Base-by-base conservation (phyloP, 2,113 vertebrate species). In the Colinus virginianus region DNA sequence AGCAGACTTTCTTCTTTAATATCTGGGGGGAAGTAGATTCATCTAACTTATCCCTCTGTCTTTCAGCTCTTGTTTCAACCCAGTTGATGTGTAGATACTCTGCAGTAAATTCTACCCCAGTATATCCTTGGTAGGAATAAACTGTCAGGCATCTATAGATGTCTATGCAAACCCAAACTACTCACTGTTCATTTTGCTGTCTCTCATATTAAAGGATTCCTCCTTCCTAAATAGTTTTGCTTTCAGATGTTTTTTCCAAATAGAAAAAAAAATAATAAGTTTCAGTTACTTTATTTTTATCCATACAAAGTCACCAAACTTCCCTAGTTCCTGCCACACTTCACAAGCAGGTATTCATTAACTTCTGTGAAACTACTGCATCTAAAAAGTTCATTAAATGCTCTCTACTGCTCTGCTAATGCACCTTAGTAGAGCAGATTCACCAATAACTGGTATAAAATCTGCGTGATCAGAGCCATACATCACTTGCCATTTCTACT, bases 401-500 rank as follows among this genome's bases (percentile, higher is more conserved):
- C 28, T 86, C 51, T 90, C 90, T 71, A 20, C n/a, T 64, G 46
- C 40, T 84, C 36, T 66, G 30, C 42, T 79, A 74, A 70, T 21
- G 48, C 71, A 80, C 42, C 63, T 77, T 22, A 23, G 49, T 70
- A 48, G 94, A 90, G 88, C 1, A 1, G 80, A 76, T 69, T 49
- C 74, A 94, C 32, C 81, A 77, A 66, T 77, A 92, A 49, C 81
- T 40, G 71, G 40, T 62, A 2, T 3, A 71, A 96, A 94, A 87
- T 69, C 53, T 89, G 63, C 81, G 62, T 63, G 51, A 72, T 53
- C 67, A 93, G 75, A 90, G 38, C 45, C 63, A 17, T 49, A 74
- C 68, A 78, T 68, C 58, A 30, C 85, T 92, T 84, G 67, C 88
- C 90, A 82, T 67, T 89, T 84, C 87, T 77, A 6, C 81, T 84